Conservation (phyloP, 2,888 invertebrate genomes). For the Nomada ruficornis region DNA sequence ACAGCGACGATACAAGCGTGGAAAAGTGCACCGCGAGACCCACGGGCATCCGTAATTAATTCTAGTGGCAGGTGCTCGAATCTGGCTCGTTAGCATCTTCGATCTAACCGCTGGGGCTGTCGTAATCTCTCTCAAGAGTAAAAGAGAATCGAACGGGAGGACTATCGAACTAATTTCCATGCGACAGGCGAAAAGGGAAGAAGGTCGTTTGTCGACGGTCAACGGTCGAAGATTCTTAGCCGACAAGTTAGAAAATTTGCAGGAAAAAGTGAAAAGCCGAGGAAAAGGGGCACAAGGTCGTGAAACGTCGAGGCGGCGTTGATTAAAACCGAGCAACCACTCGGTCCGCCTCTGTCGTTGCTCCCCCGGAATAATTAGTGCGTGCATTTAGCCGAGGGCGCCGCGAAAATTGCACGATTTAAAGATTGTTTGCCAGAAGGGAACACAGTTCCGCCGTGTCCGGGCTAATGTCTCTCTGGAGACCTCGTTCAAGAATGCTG, state of each 20-base stretch:
- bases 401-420: slow-evolving; percentile 42
- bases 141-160: slow-evolving; percentile 16
- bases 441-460: slow-evolving; percentile 38
- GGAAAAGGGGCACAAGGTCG: slow-evolving; percentile 4
- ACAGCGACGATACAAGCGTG: slow-evolving; percentile 23
- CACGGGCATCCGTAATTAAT: slow-evolving; percentile 45
- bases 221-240: background rate
- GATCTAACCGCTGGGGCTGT: slow-evolving; percentile 46
- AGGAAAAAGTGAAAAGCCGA: background rate
- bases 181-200: background rate
- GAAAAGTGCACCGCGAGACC: slow-evolving; percentile 19
- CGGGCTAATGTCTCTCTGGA: slow-evolving; percentile 40
- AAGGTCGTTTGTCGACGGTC: slow-evolving; percentile 18
- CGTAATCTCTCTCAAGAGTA: slow-evolving; percentile 42
- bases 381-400: slow-evolving; percentile 37
- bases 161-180: slow-evolving; percentile 6
- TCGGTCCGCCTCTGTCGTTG: background rate
- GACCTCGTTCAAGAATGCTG: slow-evolving; percentile 34
- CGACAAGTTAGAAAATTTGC: slow-evolving; percentile 11
- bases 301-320: background rate
- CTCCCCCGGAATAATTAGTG: slow-evolving; percentile 33
- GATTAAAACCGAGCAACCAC: slow-evolving; percentile 22
- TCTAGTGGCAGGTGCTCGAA: slow-evolving; percentile 39
- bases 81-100: slow-evolving; percentile 57
- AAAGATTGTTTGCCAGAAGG: slow-evolving; percentile 41